These are phyloP conservation scores for Lepidurus apus DNA, from an alignment of 1,140 invertebrate species.

Conservation along the genomic window DNA sequence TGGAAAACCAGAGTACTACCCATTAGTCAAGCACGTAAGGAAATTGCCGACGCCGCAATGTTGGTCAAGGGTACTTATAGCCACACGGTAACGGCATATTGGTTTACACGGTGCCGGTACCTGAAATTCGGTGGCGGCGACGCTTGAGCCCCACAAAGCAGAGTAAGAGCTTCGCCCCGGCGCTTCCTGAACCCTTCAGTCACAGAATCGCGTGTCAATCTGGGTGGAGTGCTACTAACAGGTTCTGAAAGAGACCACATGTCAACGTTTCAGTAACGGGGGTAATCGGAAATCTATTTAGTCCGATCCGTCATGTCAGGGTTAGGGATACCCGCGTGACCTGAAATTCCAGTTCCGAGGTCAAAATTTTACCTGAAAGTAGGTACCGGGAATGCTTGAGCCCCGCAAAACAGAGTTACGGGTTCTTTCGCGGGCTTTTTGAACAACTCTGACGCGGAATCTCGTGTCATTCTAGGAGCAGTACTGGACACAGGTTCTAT, in stretches of 20 bases:
- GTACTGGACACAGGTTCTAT: conserved; percentile 41
- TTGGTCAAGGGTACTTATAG: background rate
- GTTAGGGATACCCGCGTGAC: background rate
- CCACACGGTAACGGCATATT: background rate
- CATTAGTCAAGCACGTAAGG: background rate
- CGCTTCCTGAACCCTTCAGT: background rate
- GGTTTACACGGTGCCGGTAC: conserved; percentile 19
- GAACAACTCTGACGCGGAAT: conserved; percentile 8
- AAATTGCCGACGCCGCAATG: background rate
- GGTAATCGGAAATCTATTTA: background rate
- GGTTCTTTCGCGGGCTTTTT: conserved; percentile 26
- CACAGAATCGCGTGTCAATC: conserved; percentile 31
- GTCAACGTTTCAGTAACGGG: background rate
- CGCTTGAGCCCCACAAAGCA: conserved; percentile 35
- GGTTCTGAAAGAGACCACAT: conserved; percentile 37
- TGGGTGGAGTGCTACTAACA: conserved; percentile 39
- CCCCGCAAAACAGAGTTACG: conserved; percentile 47
- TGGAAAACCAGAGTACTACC: conserved; percentile 15
- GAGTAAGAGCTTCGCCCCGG: background rate
- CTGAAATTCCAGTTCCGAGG: background rate
- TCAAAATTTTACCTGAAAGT: conserved; percentile 31
- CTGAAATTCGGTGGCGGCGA: conserved; percentile 34
- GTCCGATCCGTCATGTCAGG: conserved; percentile 9
- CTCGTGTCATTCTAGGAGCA: conserved; percentile 39
- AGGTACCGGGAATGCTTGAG: conserved; percentile 45